Conservation (phyloP, 2,113 vertebrate genomes). For the Chlamydotis undulata region DNA sequence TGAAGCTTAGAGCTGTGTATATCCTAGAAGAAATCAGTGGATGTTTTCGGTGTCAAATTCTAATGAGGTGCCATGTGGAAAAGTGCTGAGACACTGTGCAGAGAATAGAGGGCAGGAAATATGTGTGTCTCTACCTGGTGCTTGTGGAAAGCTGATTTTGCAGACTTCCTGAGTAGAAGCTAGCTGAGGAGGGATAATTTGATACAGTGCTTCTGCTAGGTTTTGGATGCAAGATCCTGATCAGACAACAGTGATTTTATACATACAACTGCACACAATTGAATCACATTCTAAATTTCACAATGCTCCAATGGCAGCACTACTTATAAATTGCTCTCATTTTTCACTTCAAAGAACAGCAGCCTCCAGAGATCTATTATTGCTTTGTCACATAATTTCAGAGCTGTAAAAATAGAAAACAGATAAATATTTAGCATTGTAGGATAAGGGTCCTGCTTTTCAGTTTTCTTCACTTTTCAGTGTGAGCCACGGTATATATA, state of each 20-base stretch:
- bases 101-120: not conserved
- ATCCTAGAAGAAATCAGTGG: not conserved
- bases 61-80: not conserved
- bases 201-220: not conserved
- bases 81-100: not conserved
- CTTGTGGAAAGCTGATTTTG: not conserved
- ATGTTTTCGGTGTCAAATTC: not conserved
- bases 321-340: not conserved
- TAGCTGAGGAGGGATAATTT: not conserved
- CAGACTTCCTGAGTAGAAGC: not conserved
- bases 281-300: not conserved
- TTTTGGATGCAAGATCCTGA: not conserved
- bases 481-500: not conserved
- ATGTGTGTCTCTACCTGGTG: not conserved
- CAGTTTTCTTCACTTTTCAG: not conserved
- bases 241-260: not conserved
- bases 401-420: not conserved
- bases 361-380: not conserved
- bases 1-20: not conserved
- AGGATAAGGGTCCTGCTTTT: not conserved
- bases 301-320: not conserved
- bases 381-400: not conserved
- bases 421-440: not conserved
- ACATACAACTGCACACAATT: not conserved
- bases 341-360: not conserved